Evolutionary conservation across 1,140 invertebrate species (phyloP).

Genomic region (Philotrypesis tridentata): DNA sequence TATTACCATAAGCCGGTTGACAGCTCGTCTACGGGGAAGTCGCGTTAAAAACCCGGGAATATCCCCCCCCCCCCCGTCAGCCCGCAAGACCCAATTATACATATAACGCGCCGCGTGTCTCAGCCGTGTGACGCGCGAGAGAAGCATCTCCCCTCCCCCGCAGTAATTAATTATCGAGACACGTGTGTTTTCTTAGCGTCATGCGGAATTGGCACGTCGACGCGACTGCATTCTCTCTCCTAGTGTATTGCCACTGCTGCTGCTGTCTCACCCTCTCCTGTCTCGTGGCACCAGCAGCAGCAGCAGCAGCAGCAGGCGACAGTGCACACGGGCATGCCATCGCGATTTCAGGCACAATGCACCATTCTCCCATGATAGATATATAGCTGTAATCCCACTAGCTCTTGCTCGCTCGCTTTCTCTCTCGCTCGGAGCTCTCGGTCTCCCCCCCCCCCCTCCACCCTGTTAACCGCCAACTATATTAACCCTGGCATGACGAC

Average conservation of each 20-base stretch:
- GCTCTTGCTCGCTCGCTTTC: neutral
- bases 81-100: neutral
- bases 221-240: neutral
- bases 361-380: slow-evolving; percentile 49
- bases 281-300: neutral
- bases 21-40: too few species aligned
- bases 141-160: too few species aligned
- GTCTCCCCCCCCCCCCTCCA: too few species aligned
- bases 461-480: slow-evolving; percentile 36
- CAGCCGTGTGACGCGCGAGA: neutral
- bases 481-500: slow-evolving; percentile 35
- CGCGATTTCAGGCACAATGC: slow-evolving; percentile 48
- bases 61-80: too few species aligned
- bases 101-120: too few species aligned
- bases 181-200: slow-evolving; percentile 29
- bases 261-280: neutral
- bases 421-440: too few species aligned
- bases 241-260: neutral
- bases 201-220: slow-evolving; percentile 26
- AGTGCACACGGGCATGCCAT: slow-evolving; percentile 33
- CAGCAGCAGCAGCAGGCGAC: neutral
- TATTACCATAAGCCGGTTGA: too few species aligned
- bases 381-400: slow-evolving; percentile 42
- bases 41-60: too few species aligned
- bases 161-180: slow-evolving; percentile 29